A percentile compares a stretch with the other conserved stretches of the same genome.
Evolutionary conservation across 1,140 invertebrate genomes (phyloP).

Genomic region (Hyles euphorbiae): DNA sequence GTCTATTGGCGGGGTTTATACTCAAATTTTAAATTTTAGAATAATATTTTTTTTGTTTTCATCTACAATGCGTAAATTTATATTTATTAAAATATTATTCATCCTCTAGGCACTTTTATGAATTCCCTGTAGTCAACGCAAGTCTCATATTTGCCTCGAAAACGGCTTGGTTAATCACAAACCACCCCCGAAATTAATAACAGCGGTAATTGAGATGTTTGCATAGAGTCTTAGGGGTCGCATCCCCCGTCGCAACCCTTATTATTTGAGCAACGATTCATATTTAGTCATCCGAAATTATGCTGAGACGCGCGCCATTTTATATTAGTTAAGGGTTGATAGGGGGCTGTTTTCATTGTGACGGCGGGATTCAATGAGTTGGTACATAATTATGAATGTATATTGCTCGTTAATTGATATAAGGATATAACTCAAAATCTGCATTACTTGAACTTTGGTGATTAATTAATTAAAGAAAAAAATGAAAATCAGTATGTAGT

Average conservation of each 20-base stretch:
- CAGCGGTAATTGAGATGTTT: slow-evolving; percentile 57
- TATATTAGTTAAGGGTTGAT: slow-evolving; percentile 23
- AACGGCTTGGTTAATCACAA: slow-evolving; percentile 37
- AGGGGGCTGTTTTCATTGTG: slow-evolving; percentile 7
- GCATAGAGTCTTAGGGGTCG: slow-evolving; percentile 25
- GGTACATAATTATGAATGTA: background rate
- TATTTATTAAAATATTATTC: no score
- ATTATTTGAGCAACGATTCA: slow-evolving; percentile 38
- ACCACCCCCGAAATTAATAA: slow-evolving; percentile 54
- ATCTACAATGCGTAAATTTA: no score
- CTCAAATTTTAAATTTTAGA: no score
- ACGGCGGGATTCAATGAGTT: background rate
- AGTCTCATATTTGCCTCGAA: slow-evolving; percentile 16
- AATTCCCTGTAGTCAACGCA: background rate
- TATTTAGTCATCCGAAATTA: slow-evolving; percentile 45
- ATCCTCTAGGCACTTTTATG: no score
- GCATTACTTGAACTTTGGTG: no score
- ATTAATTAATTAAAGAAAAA: no score
- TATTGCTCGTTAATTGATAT: no score
- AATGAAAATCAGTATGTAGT: no score
- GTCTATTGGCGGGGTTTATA: no score
- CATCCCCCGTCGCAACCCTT: slow-evolving; percentile 25
- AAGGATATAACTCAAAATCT: no score
- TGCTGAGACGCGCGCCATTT: slow-evolving; percentile 42
- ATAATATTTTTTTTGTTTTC: no score